Percentiles rank a stretch among this genome's conserved stretches.
phyloP scores from a whole-genome alignment of 2,797 vertebrate genomes.

The Phoxinus dragarum region DNA sequence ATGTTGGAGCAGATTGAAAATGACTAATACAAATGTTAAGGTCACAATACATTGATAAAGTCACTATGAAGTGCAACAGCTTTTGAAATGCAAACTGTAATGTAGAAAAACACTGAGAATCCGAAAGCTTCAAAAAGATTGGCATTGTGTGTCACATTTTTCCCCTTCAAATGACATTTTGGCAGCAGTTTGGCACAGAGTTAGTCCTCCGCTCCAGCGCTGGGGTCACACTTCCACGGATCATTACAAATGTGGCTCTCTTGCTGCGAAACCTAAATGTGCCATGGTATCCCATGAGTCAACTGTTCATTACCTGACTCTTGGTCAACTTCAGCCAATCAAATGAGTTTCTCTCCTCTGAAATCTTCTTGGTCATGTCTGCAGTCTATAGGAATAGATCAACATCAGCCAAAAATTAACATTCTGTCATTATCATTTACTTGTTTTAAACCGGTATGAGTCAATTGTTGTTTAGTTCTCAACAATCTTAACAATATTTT shows the following conservation, averaged over 20 bases:
- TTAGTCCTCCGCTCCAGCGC: not conserved
- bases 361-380: not conserved
- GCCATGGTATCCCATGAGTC: not conserved
- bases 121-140: not conserved
- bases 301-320: not conserved
- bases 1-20: not conserved
- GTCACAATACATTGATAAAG: not conserved
- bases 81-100: not conserved
- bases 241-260: slow-evolving; percentile 1
- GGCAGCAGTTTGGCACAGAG: not conserved
- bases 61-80: not conserved
- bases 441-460: not conserved
- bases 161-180: not conserved
- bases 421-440: not conserved
- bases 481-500: not conserved
- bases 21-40: not conserved
- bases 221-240: not conserved
- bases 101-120: not conserved
- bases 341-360: not conserved
- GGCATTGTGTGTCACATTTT: not conserved
- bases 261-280: not conserved
- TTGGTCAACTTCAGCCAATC: not conserved
- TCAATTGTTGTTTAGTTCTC: not conserved
- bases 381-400: not conserved
- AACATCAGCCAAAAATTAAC: not conserved